Base-by-base conservation (phyloP, 2,797 vertebrate species). In the Catostomus latipinnis region DNA sequence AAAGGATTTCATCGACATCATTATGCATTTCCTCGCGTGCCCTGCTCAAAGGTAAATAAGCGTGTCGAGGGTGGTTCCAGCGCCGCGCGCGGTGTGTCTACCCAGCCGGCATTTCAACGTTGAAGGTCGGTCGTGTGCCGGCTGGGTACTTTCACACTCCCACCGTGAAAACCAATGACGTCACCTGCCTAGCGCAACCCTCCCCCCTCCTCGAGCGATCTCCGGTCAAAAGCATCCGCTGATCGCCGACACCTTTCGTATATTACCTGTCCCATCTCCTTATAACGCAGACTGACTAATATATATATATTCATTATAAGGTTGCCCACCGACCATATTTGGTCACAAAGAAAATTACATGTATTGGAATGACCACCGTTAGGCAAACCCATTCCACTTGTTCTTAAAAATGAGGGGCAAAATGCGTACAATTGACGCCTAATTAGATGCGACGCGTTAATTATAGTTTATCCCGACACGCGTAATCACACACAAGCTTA, bases 131-230 rank as follows among this genome's bases (percentile, higher is more conserved):
- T n/a, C n/a, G n/a, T n/a, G n/a, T n/a, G n/a, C n/a, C n/a, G n/a
- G n/a, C n/a, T n/a, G n/a, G n/a, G n/a, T n/a, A n/a, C 34, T 34
- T 34, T 34, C 34, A 34, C 34, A 34, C 73, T 54, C 43, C 71
- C 62, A 43, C 76, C 14, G 66, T 88, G 87, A 90, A 85, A 93
- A 88, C 89, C 87, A 89, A 94, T 94, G 94, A 94, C 89, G 85
- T 89, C 88, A 95, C 90, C 90, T 88, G 71, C 89, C 65, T 34
- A 34, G 34, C 79, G 69, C 74, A 82, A 66, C 84, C 85, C 84
- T 74, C 81, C 89, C 86, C 90, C 89, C 90, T 87, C 90, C 91
- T 91, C 89, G 48, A 48, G 70, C 70, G 13, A 72, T 34, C 71
- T 79, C 61, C 61, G 69, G 52, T 53, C 69, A 72, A 66, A n/a